phyloP scores from a whole-genome alignment of 2,888 invertebrate genomes.

The Tolmerus cingulatus region DNA sequence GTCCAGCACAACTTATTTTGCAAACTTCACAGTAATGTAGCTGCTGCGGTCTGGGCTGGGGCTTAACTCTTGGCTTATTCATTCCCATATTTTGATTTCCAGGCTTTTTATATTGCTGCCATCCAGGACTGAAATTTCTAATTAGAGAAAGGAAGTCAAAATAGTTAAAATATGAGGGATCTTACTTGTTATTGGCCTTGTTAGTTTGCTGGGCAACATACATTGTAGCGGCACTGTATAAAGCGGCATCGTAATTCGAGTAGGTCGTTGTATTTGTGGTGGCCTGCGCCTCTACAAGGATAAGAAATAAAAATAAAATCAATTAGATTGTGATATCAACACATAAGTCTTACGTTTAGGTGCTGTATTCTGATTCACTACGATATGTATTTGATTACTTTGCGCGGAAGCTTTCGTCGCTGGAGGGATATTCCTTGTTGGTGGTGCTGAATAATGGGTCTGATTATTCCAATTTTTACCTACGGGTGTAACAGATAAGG shows the following conservation, averaged over 20 bases:
- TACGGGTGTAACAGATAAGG: slow-evolving; percentile 44
- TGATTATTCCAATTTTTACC: slow-evolving; percentile 49
- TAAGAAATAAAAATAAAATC: slow-evolving; percentile 33
- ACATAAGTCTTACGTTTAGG: slow-evolving; percentile 68
- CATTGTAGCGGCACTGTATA: slow-evolving; percentile 94
- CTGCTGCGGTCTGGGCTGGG: slow-evolving; percentile 89
- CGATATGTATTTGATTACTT: slow-evolving; percentile 49
- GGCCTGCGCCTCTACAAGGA: slow-evolving; percentile 56
- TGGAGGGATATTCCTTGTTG: slow-evolving; percentile 70
- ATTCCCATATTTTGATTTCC: slow-evolving; percentile 59
- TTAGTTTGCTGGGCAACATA: slow-evolving; percentile 84
- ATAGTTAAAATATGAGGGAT: slow-evolving; percentile 24
- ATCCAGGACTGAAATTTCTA: slow-evolving; percentile 48
- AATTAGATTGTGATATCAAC: slow-evolving; percentile 7
- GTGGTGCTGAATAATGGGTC: slow-evolving; percentile 67
- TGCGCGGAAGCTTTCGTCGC: slow-evolving; percentile 66
- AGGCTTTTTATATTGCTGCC: slow-evolving; percentile 70
- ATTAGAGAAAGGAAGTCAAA: not conserved
- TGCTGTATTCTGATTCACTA: slow-evolving; percentile 51
- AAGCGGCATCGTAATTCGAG: slow-evolving; percentile 92
- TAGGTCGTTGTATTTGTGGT: slow-evolving; percentile 74
- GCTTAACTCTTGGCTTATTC: slow-evolving; percentile 62
- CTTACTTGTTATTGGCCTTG: slow-evolving; percentile 56
- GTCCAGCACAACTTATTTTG: slow-evolving; percentile 96
- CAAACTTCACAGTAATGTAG: slow-evolving; percentile 98